Percentiles rank a stretch among this genome's conserved stretches.
Conservation (phyloP, 2,797 vertebrate genomes). For the Gymnothorax reevesii region DNA sequence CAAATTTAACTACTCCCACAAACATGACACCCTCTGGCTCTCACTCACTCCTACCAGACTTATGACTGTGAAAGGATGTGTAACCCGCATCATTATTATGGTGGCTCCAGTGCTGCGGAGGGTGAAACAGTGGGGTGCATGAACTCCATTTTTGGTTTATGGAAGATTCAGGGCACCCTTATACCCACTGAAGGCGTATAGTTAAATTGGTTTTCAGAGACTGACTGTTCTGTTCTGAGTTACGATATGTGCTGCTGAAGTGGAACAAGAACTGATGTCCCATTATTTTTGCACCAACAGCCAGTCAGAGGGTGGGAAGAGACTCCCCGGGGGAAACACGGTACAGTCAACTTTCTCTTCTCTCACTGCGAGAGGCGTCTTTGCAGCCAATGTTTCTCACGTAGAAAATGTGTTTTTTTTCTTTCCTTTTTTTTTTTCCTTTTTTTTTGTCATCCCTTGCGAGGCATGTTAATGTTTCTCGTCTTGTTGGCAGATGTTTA, state of each 20-base stretch:
- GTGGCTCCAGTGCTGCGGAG: not conserved
- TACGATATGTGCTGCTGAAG: constrained; percentile 43
- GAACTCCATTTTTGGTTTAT: not conserved
- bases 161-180: not conserved
- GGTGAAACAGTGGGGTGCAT: not conserved
- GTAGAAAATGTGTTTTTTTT: too few relatives aligned
- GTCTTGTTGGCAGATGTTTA: too few relatives aligned
- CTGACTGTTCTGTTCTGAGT: constrained; percentile 54
- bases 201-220: not conserved
- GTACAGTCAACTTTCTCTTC: not conserved
- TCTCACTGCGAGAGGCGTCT: not conserved
- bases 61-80: not conserved
- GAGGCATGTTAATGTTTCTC: too few relatives aligned
- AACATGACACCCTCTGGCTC: not conserved
- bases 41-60: not conserved
- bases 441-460: too few relatives aligned
- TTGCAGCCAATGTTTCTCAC: too few relatives aligned
- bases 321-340: constrained; percentile 29
- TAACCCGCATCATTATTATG: not conserved
- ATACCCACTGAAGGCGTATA: not conserved
- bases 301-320: constrained; percentile 60
- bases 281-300: constrained; percentile 23
- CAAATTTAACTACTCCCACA: constrained; percentile 19
- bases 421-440: too few relatives aligned
- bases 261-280: not conserved